Evolutionary conservation across 2,797 vertebrate species (phyloP), one percentile per base, ranked within the genome.

Genomic region (Netta rufina): DNA sequence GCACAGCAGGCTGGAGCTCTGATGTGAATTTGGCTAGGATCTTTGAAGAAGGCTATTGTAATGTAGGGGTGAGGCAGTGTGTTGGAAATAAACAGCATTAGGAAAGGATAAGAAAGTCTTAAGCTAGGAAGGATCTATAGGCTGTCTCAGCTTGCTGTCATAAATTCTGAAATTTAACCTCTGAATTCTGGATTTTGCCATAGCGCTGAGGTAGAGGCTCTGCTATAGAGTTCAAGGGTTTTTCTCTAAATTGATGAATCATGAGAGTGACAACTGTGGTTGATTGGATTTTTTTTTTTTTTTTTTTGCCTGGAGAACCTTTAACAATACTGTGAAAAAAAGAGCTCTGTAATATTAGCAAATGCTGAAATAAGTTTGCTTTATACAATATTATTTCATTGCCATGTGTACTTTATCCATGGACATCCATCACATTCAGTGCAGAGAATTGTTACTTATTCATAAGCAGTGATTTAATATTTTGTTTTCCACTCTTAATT

Each of bases 331-430:
- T 57, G 36, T 65, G 45, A 78, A 84, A 72, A 72, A 70, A 74
- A 78, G n/a, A 81, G 72, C 13, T 30, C 20, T 72, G 56, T 89
- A 82, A 71, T 77, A 22, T n/a, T 70, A 65, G 45, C 16, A 93
- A 87, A 73, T 70, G 11, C 13, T 93, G 81, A 77, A 94, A 64
- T 70, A 79, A 91, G 77, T 7, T 93, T 77, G 72, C 36, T 87
- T 79, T 87, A 24, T 67, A 30, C 2, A 10, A 13, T 64, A 30
- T 64, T 73, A 65, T 36, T 80, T 87, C 32, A 20, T 62, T 66
- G 54, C 25, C 11, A 8, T 32, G 30, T 58, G 11, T 28, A 77
- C 28, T 87, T 90, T 81, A 66, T 71, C 61, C 7, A 4, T 32
- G 43, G 36, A 62, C 4, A 30, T 83, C 49, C 19, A 38, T 92